A percentile compares a stretch with the other conserved stretches of the same genome.
Evolutionary conservation across 2,797 vertebrate genomes (phyloP).

Genomic region (Champsocephalus gunnari): DNA sequence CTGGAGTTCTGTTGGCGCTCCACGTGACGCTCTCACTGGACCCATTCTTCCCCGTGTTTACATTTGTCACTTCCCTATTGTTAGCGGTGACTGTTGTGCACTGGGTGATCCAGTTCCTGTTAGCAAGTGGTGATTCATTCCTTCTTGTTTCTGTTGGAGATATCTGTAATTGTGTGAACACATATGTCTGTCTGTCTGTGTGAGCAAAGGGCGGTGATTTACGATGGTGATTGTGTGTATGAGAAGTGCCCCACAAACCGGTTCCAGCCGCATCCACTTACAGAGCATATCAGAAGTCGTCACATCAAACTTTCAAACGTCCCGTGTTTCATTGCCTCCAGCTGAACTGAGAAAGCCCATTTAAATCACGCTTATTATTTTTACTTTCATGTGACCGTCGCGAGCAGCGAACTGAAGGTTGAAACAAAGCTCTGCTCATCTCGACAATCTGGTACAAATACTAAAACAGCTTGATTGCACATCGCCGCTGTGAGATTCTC

Average conservation of each 20-base stretch:
- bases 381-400: constrained; percentile 29
- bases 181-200: background rate
- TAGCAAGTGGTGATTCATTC: constrained; percentile 46
- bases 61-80: constrained; percentile 69
- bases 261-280: constrained; percentile 35
- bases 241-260: constrained; percentile 3
- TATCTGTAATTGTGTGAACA: constrained; percentile 50
- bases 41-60: constrained; percentile 74
- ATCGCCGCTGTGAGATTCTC: constrained; percentile 5
- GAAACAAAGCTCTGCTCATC: constrained; percentile 50
- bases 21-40: constrained; percentile 17
- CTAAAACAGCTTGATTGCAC: constrained; percentile 4
- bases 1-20: constrained; percentile 33
- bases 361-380: constrained; percentile 36
- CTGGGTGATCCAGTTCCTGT: constrained; percentile 46
- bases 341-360: constrained; percentile 54
- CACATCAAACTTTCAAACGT: constrained; percentile 39
- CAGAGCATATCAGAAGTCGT: constrained; percentile 27
- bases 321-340: constrained; percentile 33
- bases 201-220: constrained; percentile 37
- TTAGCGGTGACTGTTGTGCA: constrained; percentile 63
- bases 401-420: constrained; percentile 55
- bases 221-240: constrained; percentile 28
- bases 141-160: constrained; percentile 13
- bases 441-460: constrained; percentile 16